These are phyloP conservation scores for Callocephalon fimbriatum DNA, from an alignment of 2,113 vertebrate species.

Conservation along the genomic window DNA sequence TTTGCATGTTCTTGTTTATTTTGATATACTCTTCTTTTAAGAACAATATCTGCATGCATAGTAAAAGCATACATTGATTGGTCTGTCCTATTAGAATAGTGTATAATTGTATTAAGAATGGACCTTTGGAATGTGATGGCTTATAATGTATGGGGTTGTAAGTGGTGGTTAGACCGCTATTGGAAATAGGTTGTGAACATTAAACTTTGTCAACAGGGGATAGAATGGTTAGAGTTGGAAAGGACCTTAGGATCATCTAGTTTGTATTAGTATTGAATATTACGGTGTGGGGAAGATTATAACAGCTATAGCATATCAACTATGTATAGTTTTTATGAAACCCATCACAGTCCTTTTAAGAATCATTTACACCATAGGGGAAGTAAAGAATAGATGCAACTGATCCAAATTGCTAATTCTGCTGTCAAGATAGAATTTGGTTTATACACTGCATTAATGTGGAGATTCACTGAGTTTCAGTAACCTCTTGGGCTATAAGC, in stretches of 20 bases:
- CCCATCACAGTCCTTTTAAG: not conserved
- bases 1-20: not conserved
- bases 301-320: not conserved
- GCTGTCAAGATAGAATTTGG: not conserved
- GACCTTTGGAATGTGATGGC: not conserved
- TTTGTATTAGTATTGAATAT: not conserved
- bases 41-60: not conserved
- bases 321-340: not conserved
- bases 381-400: not conserved
- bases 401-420: not conserved
- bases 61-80: not conserved
- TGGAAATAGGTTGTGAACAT: not conserved
- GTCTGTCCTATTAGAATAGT: not conserved
- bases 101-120: not conserved
- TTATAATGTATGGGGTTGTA: not conserved
- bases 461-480: not conserved
- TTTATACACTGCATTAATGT: not conserved
- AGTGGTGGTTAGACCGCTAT: not conserved
- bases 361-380: not conserved
- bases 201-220: not conserved
- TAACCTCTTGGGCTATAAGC: not conserved
- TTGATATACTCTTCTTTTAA: not conserved
- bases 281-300: not conserved
- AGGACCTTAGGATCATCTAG: not conserved
- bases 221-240: not conserved